Base-by-base conservation (phyloP, 2,888 invertebrate species). In the Cryptocheilus praepositus region DNA sequence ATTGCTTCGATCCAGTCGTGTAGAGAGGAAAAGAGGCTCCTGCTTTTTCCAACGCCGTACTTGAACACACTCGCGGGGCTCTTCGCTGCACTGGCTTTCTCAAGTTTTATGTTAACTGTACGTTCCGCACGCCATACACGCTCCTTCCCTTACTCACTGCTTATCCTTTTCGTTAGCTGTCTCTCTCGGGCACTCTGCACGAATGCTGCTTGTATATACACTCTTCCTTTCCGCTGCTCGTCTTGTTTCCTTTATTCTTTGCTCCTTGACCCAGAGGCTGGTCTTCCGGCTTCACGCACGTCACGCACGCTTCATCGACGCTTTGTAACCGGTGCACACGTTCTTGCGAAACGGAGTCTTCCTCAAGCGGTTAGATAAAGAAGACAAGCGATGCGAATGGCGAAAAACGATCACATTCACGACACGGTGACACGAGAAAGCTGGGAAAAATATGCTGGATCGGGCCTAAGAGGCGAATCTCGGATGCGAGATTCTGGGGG, bases 371-470 rank as follows among this genome's bases (percentile, higher is more conserved):
- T 75, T 69, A 71, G 74, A 71, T 74, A 72, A 71, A 69, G 61
- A 45, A 52, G 52, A 71, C 68, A 54, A 67, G 65, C 60, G 36
- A 36, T 36, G 49, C n/a, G 16, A 49, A 49, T 49, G 18, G 76
- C 69, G 68, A 62, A 78, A 60, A 67, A 73, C 62, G 71, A 63
- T 62, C 76, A 67, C 73, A 70, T 70, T 59, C 73, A 60, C 76
- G 73, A 75, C 70, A 78, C 76, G 76, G 67, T 73, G 76, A 78
- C 71, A 77, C 71, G 79, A 66, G 76, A 77, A 79, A 77, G 76
- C 76, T 70, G 63, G 51, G 64, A 65, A 62, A 70, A 70, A 49
- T 18, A 18, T 18, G 49, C 18, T 49, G 3, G 16, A 16, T 18
- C 49, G 8, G 8, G 18, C 49, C 1, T 5, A n/a, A 49, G 49